These are phyloP conservation scores for Nycticryphes semicollaris DNA, from an alignment of 2,113 vertebrate species.

Conservation along the genomic window DNA sequence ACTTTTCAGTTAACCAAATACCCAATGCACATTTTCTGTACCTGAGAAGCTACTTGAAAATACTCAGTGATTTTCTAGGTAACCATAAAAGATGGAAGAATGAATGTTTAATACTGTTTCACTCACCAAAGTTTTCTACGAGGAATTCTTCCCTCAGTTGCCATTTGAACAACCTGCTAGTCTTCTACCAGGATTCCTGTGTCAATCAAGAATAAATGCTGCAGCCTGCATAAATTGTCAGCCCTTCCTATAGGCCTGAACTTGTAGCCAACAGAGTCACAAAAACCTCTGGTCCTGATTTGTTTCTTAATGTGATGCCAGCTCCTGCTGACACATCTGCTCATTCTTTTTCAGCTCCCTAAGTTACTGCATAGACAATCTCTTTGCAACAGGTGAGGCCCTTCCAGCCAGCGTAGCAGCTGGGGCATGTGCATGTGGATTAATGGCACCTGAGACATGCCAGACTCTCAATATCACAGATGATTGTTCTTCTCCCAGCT, in stretches of 20 bases:
- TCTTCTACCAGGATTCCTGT: neutral
- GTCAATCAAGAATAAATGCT: neutral
- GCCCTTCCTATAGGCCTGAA: neutral
- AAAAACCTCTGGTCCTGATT: constrained; percentile 47
- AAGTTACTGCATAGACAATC: neutral
- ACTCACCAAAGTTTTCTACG: neutral
- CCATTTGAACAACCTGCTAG: neutral
- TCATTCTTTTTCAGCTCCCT: neutral
- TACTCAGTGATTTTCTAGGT: neutral
- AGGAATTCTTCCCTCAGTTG: neutral
- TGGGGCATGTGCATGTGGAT: neutral
- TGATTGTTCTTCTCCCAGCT: constrained; percentile 58
- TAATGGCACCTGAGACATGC: constrained; percentile 54
- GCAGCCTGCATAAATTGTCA: neutral
- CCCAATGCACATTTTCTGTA: neutral
- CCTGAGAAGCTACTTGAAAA: neutral
- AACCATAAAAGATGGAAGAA: neutral
- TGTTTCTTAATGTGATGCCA: constrained; percentile 38
- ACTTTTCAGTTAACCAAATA: neutral
- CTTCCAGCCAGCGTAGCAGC: constrained; percentile 38
- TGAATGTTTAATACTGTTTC: neutral
- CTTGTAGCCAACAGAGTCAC: neutral
- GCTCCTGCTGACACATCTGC: constrained; percentile 52
- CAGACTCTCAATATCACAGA: constrained; percentile 34
- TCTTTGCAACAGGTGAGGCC: constrained; percentile 61